Evolutionary conservation across 2,113 vertebrate genomes (phyloP).

Genomic region (Psettodes erumei): DNA sequence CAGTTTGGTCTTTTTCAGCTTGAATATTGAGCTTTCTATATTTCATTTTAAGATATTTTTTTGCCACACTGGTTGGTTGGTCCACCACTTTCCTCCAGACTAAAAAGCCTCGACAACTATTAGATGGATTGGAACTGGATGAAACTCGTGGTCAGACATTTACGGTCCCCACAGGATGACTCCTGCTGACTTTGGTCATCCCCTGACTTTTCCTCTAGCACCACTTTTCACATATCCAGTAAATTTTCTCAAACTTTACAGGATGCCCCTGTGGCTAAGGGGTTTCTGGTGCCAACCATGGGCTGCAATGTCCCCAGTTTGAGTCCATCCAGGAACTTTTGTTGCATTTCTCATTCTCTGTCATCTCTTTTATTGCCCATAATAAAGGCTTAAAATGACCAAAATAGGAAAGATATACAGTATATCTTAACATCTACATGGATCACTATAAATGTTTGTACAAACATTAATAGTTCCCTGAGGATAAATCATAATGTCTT

Average conservation of each 20-base stretch:
- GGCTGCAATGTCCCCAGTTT: neutral
- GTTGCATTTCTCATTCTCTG: neutral
- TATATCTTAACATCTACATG: conserved; percentile 7
- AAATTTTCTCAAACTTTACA: neutral
- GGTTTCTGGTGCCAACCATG: neutral
- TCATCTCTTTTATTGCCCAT: neutral
- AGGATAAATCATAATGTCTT: neutral
- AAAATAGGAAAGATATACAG: neutral
- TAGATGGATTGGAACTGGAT: neutral
- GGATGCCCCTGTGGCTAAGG: neutral
- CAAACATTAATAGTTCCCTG: neutral
- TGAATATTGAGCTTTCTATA: neutral
- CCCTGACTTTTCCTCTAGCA: neutral
- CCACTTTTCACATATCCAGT: neutral
- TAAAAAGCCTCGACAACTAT: neutral
- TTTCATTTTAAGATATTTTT: neutral
- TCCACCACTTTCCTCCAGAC: neutral
- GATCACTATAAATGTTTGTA: neutral
- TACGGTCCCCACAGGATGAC: neutral
- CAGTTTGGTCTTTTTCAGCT: neutral
- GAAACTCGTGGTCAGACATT: conserved; percentile 13
- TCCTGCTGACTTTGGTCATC: neutral
- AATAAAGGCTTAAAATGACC: neutral
- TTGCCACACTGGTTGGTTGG: neutral
- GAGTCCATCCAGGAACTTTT: neutral